Evolutionary conservation across 1,140 invertebrate species (phyloP).

Genomic region (Calosoma granatense): DNA sequence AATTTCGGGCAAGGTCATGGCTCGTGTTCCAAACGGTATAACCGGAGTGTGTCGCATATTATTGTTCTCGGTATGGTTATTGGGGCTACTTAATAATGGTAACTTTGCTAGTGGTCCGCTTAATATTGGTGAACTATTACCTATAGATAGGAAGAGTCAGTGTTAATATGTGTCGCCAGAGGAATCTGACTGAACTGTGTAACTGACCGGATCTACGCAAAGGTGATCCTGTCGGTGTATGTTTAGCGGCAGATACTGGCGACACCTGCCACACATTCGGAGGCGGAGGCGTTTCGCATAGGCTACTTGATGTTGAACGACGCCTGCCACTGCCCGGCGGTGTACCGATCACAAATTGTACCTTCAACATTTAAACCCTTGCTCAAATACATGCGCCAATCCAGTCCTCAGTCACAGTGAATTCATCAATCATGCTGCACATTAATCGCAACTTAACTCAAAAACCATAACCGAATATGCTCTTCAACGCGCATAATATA

Average conservation of each 20-base stretch:
- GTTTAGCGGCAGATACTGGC: conserved; percentile 43
- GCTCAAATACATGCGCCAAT: conserved; percentile 3
- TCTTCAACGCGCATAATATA: no score
- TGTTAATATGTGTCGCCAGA: neutral
- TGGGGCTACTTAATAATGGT: conserved; percentile 43
- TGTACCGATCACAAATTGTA: conserved; percentile 85
- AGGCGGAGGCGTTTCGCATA: conserved; percentile 63
- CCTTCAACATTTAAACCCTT: conserved; percentile 37
- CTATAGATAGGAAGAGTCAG: conserved; percentile 27
- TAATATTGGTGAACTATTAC: conserved; percentile 60
- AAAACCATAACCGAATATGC: no score
- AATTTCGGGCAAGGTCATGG: conserved; percentile 67
- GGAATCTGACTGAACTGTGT: neutral
- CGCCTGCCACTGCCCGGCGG: conserved; percentile 58
- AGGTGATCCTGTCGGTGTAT: conserved; percentile 53
- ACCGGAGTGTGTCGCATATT: conserved; percentile 48
- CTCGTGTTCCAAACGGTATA: conserved; percentile 57
- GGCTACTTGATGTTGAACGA: conserved; percentile 52
- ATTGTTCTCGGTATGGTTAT: conserved; percentile 44
- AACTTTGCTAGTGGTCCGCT: conserved; percentile 48
- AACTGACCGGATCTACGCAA: conserved; percentile 53
- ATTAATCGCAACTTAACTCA: no score
- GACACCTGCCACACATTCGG: conserved; percentile 73
- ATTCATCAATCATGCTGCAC: no score
- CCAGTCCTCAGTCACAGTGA: neutral